phyloP scores from a whole-genome alignment of 1,140 invertebrate genomes.

The Drosophila varians region DNA sequence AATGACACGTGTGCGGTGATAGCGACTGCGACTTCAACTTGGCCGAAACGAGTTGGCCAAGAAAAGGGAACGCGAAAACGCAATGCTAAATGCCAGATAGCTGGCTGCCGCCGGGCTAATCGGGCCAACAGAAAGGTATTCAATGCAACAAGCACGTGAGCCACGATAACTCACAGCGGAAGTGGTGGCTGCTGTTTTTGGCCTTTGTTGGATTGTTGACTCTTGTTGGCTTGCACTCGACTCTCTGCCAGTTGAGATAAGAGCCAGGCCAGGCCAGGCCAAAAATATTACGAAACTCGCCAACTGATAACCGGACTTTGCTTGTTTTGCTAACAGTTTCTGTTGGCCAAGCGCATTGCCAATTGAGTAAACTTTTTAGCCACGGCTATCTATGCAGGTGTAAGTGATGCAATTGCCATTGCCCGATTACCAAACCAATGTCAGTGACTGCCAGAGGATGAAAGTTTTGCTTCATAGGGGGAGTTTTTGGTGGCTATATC shows the following conservation, averaged over 20 bases:
- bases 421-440: conserved; percentile 54
- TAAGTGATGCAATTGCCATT: conserved; percentile 67
- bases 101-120: conserved; percentile 27
- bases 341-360: conserved; percentile 23
- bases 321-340: conserved; percentile 16
- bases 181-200: conserved; percentile 29
- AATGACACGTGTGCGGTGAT: conserved; percentile 68
- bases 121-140: conserved; percentile 23
- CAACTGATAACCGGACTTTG: conserved; percentile 20
- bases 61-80: conserved; percentile 7
- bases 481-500: too few species aligned
- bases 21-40: neutral
- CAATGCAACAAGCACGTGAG: conserved; percentile 61
- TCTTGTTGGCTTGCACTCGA: conserved; percentile 8
- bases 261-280: conserved; percentile 25
- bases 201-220: conserved; percentile 9
- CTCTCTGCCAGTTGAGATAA: conserved; percentile 13
- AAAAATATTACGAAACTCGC: conserved; percentile 49
- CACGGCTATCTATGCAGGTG: conserved; percentile 56
- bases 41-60: conserved; percentile 35
- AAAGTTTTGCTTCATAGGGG: neutral
- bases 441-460: conserved; percentile 12
- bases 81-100: conserved; percentile 12
- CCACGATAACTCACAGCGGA: conserved; percentile 58
- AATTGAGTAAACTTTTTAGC: conserved; percentile 22